Conservation (phyloP, 2,797 vertebrate genomes). For the Discoglossus pictus region DNA sequence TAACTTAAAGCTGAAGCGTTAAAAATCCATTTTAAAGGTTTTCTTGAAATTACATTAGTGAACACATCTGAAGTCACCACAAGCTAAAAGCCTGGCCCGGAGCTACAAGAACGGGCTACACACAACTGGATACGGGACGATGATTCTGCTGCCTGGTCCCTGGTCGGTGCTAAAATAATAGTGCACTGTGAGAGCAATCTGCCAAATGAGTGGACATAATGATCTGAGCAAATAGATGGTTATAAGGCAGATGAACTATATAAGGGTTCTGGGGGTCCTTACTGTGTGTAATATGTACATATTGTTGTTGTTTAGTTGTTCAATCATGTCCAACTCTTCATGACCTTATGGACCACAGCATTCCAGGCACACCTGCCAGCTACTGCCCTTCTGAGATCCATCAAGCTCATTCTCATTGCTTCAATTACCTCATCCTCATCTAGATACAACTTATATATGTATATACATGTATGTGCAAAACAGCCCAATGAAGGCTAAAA, state of each 20-base stretch:
- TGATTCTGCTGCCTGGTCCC: constrained; percentile 47
- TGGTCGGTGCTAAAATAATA: constrained; percentile 40
- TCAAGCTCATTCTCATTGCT: too few relatives aligned
- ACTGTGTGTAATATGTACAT: not conserved
- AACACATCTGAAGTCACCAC: constrained; percentile 64
- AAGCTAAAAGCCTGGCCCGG: constrained; percentile 59
- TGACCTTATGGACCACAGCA: too few relatives aligned
- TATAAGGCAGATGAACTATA: constrained; percentile 52
- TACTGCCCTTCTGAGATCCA: too few relatives aligned
- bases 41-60: constrained; percentile 62
- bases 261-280: not conserved
- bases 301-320: too few relatives aligned
- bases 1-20: constrained; percentile 55
- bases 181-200: too few relatives aligned
- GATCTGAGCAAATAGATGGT: constrained; percentile 40
- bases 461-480: too few relatives aligned
- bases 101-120: constrained; percentile 56
- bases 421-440: too few relatives aligned
- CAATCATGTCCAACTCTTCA: too few relatives aligned
- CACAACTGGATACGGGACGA: constrained; percentile 20
- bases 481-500: too few relatives aligned
- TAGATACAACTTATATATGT: too few relatives aligned
- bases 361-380: too few relatives aligned
- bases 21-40: constrained; percentile 63
- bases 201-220: too few relatives aligned